phyloP scores from a whole-genome alignment of 2,888 invertebrate genomes.

The Bellardia bayeri region DNA sequence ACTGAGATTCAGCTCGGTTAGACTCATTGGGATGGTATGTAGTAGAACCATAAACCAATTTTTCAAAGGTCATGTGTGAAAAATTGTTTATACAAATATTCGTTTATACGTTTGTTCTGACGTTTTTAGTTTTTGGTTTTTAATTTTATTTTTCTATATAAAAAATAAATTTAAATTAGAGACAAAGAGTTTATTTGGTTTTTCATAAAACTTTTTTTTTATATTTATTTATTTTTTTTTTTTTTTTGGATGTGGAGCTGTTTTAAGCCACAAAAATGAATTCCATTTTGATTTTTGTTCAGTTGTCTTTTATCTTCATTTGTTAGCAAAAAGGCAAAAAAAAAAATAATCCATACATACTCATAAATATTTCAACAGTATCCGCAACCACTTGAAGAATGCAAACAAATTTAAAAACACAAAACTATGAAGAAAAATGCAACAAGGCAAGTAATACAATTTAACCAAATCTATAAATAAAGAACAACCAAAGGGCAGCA shows the following conservation, averaged over 20 bases:
- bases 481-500: too few species aligned
- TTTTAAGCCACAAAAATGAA: constrained; percentile 4
- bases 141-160: not conserved
- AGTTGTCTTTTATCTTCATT: not conserved
- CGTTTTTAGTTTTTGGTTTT: not conserved
- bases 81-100: not conserved
- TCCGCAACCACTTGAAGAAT: not conserved
- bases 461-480: too few species aligned
- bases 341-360: not conserved
- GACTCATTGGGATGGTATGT: not conserved
- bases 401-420: not conserved
- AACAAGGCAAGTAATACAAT: too few species aligned
- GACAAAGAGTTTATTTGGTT: not conserved
- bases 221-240: not conserved
- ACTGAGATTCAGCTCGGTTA: not conserved
- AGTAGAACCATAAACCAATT: not conserved
- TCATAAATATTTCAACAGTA: not conserved
- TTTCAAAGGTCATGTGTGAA: constrained; percentile 36
- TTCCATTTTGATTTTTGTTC: not conserved
- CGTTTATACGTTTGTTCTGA: not conserved
- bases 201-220: not conserved
- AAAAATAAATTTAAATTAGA: constrained; percentile 29
- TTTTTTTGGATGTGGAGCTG: not conserved
- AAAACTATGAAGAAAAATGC: too few species aligned
- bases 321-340: not conserved